Base-by-base conservation (phyloP, 2,113 vertebrate genomes). In the Halichoerus grypus region DNA sequence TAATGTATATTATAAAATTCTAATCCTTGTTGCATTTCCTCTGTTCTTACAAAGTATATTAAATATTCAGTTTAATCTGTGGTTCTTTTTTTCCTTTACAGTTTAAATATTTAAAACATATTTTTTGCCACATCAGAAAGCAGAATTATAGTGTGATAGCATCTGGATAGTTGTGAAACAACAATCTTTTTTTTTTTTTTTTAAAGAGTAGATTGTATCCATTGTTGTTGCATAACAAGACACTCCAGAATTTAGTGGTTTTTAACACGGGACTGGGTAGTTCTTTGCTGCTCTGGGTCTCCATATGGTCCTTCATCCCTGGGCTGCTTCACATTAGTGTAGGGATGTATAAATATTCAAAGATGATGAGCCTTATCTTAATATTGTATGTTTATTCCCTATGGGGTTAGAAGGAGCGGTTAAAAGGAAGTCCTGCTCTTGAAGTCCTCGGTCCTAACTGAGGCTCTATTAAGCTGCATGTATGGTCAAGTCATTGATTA, bases 51-150 rank as follows among this genome's bases (percentile, higher is more conserved):
- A 76, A 80, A 46, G 89, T 89, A 5, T 89, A 93, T 82, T 97
- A 97, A 97, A 98, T 67, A 93, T 57, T 88, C 84, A n/a, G 7
- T 93, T 97, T 93, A 91, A 55, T 51, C 80, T 55, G 31, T 59
- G 51, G 57, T 83, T 84, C 36, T 49, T 85, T 89, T 49, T 49
- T 94, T 89, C 82, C 49, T 31, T 84, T 80, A 39, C 42, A 85
- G 12, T 74, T 61, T 77, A 72, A 80, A 39, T 94, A 77, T 53
- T 94, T 91, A 71, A 87, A 97, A 94, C 22, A 85, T 72, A 77
- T 19, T 80, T 93, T 94, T 76, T 11, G 81, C 16, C 53, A 55
- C 4, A 28, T 85, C 10, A 77, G 42, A 95, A 86, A 86, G 65
- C 57, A 88, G 24, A 88, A 51, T 88, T 93, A 53, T 14, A 88